Conservation (phyloP, 2,797 vertebrate genomes). For the Halcyon leucocephala region DNA sequence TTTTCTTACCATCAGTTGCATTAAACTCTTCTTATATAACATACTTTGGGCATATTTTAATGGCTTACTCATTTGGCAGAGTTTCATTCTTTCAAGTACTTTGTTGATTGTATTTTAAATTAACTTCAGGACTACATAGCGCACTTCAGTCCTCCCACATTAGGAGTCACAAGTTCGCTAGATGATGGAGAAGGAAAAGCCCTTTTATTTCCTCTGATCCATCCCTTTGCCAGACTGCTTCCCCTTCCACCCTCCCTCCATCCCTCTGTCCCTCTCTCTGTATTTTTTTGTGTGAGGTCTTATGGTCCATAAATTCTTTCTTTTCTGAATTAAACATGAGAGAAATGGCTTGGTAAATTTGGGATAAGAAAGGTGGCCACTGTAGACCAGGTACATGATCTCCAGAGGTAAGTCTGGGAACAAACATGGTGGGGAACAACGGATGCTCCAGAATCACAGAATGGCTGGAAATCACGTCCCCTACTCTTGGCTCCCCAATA, state of each 20-base stretch:
- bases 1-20: neutral
- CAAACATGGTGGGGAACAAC: accelerated
- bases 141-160: neutral
- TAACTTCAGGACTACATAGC: neutral
- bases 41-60: neutral
- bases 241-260: neutral
- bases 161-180: neutral
- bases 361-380: neutral
- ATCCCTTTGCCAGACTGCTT: neutral
- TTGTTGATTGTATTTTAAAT: slow-evolving; percentile 13
- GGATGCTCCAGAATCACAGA: neutral
- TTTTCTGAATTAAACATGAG: neutral
- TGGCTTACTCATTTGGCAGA: neutral
- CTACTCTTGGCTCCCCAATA: neutral
- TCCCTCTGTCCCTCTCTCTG: neutral
- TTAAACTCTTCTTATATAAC: neutral
- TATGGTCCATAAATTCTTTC: neutral
- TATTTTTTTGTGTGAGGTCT: neutral
- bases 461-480: neutral
- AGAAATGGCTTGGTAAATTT: neutral
- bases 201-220: neutral
- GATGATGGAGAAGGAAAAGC: neutral
- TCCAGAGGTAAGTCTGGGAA: neutral
- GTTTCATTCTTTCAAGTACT: neutral
- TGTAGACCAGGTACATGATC: neutral